Evolutionary conservation across 2,113 vertebrate genomes (phyloP).

Genomic region (Eulemur macaco): DNA sequence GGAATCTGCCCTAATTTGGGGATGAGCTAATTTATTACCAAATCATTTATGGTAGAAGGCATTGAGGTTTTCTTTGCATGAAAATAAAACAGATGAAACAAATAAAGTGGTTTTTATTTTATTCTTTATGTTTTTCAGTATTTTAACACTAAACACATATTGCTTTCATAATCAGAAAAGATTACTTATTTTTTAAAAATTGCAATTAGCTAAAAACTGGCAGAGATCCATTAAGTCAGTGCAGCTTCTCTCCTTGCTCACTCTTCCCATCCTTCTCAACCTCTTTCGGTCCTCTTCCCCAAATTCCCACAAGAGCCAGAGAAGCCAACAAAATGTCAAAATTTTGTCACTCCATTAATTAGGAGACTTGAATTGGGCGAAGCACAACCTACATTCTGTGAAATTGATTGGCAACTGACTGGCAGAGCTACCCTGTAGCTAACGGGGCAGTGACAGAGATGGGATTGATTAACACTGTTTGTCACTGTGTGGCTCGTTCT

Average conservation of each 20-base stretch:
- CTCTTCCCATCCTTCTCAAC: conserved; percentile 10
- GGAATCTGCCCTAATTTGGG: not conserved
- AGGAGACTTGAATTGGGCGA: conserved; percentile 71
- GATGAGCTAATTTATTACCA: not conserved
- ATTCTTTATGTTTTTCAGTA: conserved; percentile 19
- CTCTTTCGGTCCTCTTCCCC: conserved; percentile 15
- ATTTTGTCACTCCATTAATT: conserved; percentile 79
- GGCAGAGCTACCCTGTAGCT: conserved; percentile 71
- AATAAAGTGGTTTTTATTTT: conserved; percentile 12
- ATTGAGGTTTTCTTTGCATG: not conserved
- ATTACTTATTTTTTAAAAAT: conserved; percentile 35
- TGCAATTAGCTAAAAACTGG: conserved; percentile 24
- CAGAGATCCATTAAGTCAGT: not conserved
- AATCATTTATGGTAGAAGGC: conserved; percentile 18
- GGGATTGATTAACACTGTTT: conserved; percentile 55
- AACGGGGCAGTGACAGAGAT: conserved; percentile 65
- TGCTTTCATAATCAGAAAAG: conserved; percentile 21
- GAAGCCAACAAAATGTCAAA: conserved; percentile 76
- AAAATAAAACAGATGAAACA: conserved; percentile 37
- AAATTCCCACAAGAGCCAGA: conserved; percentile 57
- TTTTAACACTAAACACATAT: not conserved
- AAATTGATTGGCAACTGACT: conserved; percentile 77
- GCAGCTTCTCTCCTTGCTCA: not conserved
- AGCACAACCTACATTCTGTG: conserved; percentile 65
- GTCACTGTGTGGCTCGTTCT: conserved; percentile 12